A percentile compares a stretch with the other conserved stretches of the same genome.
Evolutionary conservation across 1,140 invertebrate genomes (phyloP).

Genomic region (Megalopta genalis): DNA sequence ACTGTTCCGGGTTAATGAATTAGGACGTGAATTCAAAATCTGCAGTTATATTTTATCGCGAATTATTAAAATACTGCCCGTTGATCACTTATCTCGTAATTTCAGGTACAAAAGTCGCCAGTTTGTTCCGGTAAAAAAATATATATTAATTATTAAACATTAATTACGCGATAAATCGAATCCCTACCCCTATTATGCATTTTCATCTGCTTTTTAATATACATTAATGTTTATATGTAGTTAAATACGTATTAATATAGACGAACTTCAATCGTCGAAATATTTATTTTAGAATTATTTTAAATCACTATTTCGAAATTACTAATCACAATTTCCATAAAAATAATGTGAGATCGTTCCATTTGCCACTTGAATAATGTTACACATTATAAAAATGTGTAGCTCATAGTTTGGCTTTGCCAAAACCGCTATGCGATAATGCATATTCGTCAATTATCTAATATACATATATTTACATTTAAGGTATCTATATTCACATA

Average conservation of each 20-base stretch:
- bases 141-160: neutral
- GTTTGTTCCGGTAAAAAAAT: constrained; percentile 37
- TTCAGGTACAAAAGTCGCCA: constrained; percentile 52
- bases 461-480: neutral
- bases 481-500: neutral
- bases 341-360: constrained; percentile 19
- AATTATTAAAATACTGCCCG: neutral
- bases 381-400: constrained; percentile 19
- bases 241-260: neutral
- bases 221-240: neutral
- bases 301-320: neutral
- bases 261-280: neutral
- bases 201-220: neutral
- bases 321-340: constrained; percentile 6
- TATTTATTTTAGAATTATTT: constrained; percentile 12
- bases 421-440: no score
- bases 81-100: constrained; percentile 45
- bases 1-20: constrained; percentile 9
- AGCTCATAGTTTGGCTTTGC: neutral
- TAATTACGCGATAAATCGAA: neutral
- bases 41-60: neutral
- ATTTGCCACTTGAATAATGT: constrained; percentile 11
- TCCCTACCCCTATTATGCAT: neutral
- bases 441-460: constrained; percentile 14
- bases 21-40: neutral